A percentile compares a stretch with the other conserved stretches of the same genome.
phyloP scores from a whole-genome alignment of 2,888 invertebrate species.

The Drosophila demipolita region DNA sequence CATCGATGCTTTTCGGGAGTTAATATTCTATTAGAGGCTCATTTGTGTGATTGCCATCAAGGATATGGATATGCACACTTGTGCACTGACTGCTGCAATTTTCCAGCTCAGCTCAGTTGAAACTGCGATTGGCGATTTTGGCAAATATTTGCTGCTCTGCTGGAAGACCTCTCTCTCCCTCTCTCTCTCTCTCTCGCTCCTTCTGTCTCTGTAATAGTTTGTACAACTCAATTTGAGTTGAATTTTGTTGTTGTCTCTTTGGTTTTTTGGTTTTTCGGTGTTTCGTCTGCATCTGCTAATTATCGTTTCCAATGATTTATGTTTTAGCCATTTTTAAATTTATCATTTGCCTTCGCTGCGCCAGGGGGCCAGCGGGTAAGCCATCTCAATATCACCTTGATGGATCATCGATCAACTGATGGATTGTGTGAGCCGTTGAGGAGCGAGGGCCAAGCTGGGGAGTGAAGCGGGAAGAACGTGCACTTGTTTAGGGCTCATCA shows the following conservation, averaged over 20 bases:
- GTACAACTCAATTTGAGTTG: slow-evolving; percentile 56
- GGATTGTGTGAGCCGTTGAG: slow-evolving; percentile 70
- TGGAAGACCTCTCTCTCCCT: neutral
- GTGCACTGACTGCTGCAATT: slow-evolving; percentile 41
- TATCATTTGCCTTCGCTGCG: slow-evolving; percentile 44
- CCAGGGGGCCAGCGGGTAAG: slow-evolving; percentile 30
- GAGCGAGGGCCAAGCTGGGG: slow-evolving; percentile 1
- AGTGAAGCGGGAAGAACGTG: slow-evolving; percentile 13
- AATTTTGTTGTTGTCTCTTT: slow-evolving; percentile 21
- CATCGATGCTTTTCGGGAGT: slow-evolving; percentile 74
- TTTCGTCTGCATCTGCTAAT: slow-evolving; percentile 67
- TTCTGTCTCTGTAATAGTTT: slow-evolving; percentile 9
- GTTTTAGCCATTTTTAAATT: slow-evolving; percentile 64
- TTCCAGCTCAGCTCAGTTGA: slow-evolving; percentile 42
- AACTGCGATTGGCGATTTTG: slow-evolving; percentile 28
- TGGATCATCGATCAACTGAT: slow-evolving; percentile 76
- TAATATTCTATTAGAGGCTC: slow-evolving; percentile 84
- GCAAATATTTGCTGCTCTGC: slow-evolving; percentile 12
- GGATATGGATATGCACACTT: slow-evolving; percentile 76
- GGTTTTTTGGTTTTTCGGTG: slow-evolving; percentile 42
- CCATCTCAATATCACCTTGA: slow-evolving; percentile 71
- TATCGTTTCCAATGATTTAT: slow-evolving; percentile 74
- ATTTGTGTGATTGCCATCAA: slow-evolving; percentile 83
- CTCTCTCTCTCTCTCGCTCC: neutral
- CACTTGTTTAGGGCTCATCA: slow-evolving; percentile 67